Conservation (phyloP, 1,140 invertebrate species). For the Leucophenga varia region DNA sequence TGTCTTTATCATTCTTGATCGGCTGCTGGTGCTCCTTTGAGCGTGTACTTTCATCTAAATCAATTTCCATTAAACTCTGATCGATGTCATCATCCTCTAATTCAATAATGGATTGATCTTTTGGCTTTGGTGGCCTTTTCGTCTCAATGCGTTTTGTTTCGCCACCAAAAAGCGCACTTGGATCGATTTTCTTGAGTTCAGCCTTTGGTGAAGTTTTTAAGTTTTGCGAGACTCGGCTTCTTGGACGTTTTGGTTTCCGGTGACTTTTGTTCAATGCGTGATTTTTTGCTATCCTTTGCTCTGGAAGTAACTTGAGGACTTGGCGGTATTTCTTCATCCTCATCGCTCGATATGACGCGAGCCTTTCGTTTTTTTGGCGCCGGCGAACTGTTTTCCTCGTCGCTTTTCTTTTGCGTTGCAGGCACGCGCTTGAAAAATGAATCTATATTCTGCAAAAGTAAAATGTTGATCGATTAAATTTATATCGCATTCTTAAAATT, state of each 20-base stretch:
- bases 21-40: neutral
- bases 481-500: no score
- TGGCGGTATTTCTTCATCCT: constrained; percentile 29
- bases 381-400: constrained; percentile 16
- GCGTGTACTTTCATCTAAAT: constrained; percentile 28
- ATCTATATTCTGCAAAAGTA: constrained; percentile 28
- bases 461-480: neutral
- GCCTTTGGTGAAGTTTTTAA: constrained; percentile 22
- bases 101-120: constrained; percentile 27
- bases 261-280: constrained; percentile 3
- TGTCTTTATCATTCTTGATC: neutral
- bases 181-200: constrained; percentile 33
- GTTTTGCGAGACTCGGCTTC: constrained; percentile 36
- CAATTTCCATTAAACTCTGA: constrained; percentile 42
- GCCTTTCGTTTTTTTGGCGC: constrained; percentile 43
- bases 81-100: constrained; percentile 42
- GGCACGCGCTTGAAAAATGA: constrained; percentile 34
- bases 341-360: constrained; percentile 43
- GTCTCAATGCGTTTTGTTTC: constrained; percentile 39
- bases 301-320: constrained; percentile 27
- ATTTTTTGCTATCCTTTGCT: constrained; percentile 21
- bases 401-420: constrained; percentile 17
- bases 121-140: constrained; percentile 24
- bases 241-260: constrained; percentile 10
- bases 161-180: constrained; percentile 38